phyloP scores from a whole-genome alignment of 1,140 invertebrate species.

The Bombus haemorrhoidalis region DNA sequence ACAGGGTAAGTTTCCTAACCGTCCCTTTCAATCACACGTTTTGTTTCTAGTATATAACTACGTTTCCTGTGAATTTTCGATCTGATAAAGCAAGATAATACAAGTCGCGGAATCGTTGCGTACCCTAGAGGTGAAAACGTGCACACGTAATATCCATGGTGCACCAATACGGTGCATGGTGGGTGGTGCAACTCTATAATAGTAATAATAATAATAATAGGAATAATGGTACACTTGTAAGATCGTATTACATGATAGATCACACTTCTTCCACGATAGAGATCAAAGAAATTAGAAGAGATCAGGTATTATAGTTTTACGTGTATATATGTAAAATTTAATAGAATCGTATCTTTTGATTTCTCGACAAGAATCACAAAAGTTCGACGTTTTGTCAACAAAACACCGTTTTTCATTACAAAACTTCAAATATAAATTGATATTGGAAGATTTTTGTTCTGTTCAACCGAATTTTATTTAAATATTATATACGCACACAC shows the following conservation, averaged over 20 bases:
- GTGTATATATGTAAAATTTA: not conserved
- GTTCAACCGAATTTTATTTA: not conserved
- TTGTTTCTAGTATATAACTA: not conserved
- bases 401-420: not conserved
- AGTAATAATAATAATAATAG: constrained; percentile 16
- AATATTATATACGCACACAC: not conserved
- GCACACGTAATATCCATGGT: constrained; percentile 31
- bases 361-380: not conserved
- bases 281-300: not conserved
- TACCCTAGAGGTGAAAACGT: not conserved
- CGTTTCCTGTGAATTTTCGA: constrained; percentile 4
- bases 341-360: not conserved
- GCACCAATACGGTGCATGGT: constrained; percentile 31
- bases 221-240: not conserved
- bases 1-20: constrained; percentile 76
- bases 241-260: not conserved
- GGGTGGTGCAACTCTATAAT: constrained; percentile 59
- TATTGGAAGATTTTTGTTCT: too few species aligned
- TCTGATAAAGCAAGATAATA: not conserved
- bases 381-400: too few species aligned
- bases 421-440: not conserved
- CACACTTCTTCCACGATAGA: too few species aligned
- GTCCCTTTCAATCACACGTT: not conserved
- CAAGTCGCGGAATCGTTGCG: not conserved
- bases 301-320: not conserved